These are phyloP conservation scores for Hanleya hanleyi DNA, from an alignment of 2,888 invertebrate species.

Conservation along the genomic window DNA sequence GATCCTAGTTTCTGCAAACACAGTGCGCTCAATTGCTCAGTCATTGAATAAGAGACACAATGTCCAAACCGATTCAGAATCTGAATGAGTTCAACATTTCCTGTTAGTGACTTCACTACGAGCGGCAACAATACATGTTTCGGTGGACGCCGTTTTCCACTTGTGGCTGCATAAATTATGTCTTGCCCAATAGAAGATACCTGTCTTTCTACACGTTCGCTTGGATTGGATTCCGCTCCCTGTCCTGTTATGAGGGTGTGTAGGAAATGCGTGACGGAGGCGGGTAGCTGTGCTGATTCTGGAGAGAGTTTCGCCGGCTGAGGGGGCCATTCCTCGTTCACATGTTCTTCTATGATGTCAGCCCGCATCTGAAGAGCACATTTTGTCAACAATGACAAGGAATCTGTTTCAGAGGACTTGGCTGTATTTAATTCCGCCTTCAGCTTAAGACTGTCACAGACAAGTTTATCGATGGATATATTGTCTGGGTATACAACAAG, in stretches of 20 bases:
- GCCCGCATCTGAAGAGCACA: not conserved
- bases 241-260: conserved; percentile 1
- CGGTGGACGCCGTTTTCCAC: conserved; percentile 16
- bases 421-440: no score
- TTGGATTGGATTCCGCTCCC: no score
- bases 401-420: no score
- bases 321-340: conserved; percentile 40
- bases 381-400: no score
- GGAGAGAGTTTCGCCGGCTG: conserved; percentile 14
- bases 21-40: conserved; percentile 30
- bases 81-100: conserved; percentile 27
- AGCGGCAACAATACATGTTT: conserved; percentile 28
- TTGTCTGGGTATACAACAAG: not conserved
- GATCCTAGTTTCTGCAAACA: conserved; percentile 37
- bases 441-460: not conserved
- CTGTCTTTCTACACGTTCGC: not conserved
- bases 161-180: conserved; percentile 19
- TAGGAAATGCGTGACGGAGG: not conserved
- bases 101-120: conserved; percentile 29
- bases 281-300: not conserved
- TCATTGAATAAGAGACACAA: conserved; percentile 26
- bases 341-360: not conserved
- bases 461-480: not conserved
- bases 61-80: conserved; percentile 31
- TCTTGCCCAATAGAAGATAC: conserved; percentile 16